Base-by-base conservation (phyloP, 2,797 vertebrate genomes). In the Sebastes hubbsi region DNA sequence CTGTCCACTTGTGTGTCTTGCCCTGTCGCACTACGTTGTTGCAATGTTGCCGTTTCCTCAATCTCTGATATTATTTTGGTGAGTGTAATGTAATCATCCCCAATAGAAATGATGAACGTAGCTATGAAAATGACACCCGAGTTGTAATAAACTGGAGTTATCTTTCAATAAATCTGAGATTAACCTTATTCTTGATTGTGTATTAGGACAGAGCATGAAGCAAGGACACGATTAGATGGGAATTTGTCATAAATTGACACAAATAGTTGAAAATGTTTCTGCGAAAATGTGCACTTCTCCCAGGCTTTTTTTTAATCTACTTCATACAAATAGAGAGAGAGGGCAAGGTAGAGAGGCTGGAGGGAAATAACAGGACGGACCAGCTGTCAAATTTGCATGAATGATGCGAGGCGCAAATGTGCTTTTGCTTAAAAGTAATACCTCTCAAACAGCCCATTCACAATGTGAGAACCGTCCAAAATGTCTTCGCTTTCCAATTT, bases 361-460 rank as follows among this genome's bases (percentile, higher is more conserved):
- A 74, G 34, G 8, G 56, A 80, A 80, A 58, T 9, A 63, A 63
- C 11, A n/a, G 55, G 42, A 64, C 0, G 30, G 20, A 54, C 54
- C 20, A 58, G 30, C 20, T 24, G 61, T 42, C 32, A 66, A 18
- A 66, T 72, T 24, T 65, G 52, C 34, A 34, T 30, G 24, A 76
- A 38, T 36, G 56, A 52, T 59, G 34, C 25, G 6, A 20, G 30
- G 36, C 5, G 18, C 9, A 30, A 27, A 68, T 68, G 38, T 6
- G 12, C 32, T 75, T 75, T 66, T 38, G n/a, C 73, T 69, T 16
- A 8, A 56, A 49, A 46, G n/a, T 24, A 75, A 70, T 65, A 71
- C 42, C 54, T 67, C 67, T 65, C 52, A 69, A 64, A 36, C 9
- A 52, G 72, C 38, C n/a, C 25, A 36, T 34, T 61, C 13, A 55